Base-by-base conservation (phyloP, 2,888 invertebrate species). In the Diarsia dahlii region DNA sequence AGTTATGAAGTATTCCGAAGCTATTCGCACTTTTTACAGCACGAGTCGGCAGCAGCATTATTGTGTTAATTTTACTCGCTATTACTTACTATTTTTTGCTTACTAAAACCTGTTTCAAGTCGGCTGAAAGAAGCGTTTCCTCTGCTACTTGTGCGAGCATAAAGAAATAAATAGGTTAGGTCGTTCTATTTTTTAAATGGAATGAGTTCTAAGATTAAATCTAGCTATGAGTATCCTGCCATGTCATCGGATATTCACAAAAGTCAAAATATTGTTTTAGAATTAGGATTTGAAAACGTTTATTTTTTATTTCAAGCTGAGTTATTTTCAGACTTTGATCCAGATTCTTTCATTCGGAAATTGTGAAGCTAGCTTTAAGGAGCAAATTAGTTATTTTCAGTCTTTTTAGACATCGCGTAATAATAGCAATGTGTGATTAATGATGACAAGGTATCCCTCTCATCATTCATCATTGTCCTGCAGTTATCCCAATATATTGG, bases 1-100 rank as follows among this genome's bases (percentile, higher is more conserved):
- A 88, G n/a, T 90, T 88, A 84, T 78, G 76, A 84, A 88, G 87
- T 87, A 89, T 89, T 89, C 84, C 79, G 76, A 84, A 88, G 87
- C 82, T 84, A 89, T 90, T 87, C 81, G 81, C 76, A 70, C 85
- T 90, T 91, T 90, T 91, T 90, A 86, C 81, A 78, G 84, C 85
- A 80, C 84, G 79, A 81, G 86, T 79, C 85, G 70, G 72, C 85
- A 74, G 80, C 77, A 78, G 75, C 84, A 82, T 88, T 88, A 83
- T 84, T 86, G 84, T 85, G 88, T 88, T 87, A 87, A 86, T 89
- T 87, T 84, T 60, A 52, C 78, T 78, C 58, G 72, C 84, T 81
- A 80, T 86, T 84, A 58, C 67, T 52, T 77, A 13, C 13, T 83
- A 76, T 84, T 86, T 78, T 81, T 82, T 73, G 58, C 63, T 65